Conservation (phyloP, 2,888 invertebrate species). For the Tinea trinotella region DNA sequence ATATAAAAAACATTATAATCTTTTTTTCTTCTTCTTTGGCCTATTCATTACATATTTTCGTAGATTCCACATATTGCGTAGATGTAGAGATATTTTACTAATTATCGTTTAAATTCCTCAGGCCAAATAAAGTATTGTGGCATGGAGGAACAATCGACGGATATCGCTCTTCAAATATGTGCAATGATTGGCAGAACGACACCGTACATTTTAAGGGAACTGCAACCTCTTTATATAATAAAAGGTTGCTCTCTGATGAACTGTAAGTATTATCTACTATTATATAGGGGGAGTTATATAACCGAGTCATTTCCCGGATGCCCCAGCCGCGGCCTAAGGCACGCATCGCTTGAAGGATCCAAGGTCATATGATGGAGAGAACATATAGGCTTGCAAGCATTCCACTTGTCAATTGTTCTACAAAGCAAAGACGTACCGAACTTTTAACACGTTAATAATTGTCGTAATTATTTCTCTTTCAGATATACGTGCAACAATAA, state of each 20-base stretch:
- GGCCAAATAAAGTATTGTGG: constrained; percentile 52
- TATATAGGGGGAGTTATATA: too few relatives aligned
- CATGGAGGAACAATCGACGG: constrained; percentile 40
- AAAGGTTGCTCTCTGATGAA: constrained; percentile 37
- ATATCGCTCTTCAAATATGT: constrained; percentile 27
- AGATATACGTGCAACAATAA: constrained; percentile 48
- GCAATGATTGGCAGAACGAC: constrained; percentile 42
- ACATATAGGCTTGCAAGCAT: too few relatives aligned
- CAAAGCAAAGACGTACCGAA: too few relatives aligned
- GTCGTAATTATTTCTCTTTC: constrained; percentile 25
- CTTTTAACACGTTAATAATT: background rate
- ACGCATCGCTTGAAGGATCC: too few relatives aligned
- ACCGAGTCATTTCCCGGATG: too few relatives aligned
- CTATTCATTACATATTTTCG: background rate
- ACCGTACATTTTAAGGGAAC: constrained; percentile 30
- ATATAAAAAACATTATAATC: too few relatives aligned
- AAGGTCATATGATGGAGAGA: too few relatives aligned
- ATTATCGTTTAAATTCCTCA: constrained; percentile 23
- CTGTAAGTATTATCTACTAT: constrained; percentile 34
- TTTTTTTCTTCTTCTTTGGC: background rate
- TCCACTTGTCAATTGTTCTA: too few relatives aligned
- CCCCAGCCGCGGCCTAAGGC: too few relatives aligned
- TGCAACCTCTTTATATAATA: constrained; percentile 37
- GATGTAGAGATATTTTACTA: background rate
- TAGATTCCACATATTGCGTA: too few relatives aligned